Evolutionary conservation across 2,113 vertebrate species (phyloP).

Genomic region (Rousettus leschenaultii): DNA sequence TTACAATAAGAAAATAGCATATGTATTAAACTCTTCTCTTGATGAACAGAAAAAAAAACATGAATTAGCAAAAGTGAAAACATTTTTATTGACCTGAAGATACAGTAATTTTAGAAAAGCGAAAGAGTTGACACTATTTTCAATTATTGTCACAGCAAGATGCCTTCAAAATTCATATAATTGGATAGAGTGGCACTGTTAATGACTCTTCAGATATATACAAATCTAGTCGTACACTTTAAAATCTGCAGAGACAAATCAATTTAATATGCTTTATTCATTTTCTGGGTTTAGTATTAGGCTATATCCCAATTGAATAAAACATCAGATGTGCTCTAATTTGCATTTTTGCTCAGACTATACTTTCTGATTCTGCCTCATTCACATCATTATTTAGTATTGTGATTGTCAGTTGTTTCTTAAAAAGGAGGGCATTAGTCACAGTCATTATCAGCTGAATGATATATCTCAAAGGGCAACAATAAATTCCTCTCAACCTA

Average conservation of each 20-base stretch:
- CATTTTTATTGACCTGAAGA: slow-evolving; percentile 42
- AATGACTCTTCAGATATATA: background rate
- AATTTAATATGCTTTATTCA: slow-evolving; percentile 19
- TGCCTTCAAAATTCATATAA: slow-evolving; percentile 10
- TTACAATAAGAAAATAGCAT: background rate
- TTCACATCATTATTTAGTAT: background rate
- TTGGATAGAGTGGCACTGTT: background rate
- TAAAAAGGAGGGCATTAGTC: background rate
- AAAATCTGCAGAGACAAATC: slow-evolving; percentile 26
- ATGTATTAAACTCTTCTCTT: background rate
- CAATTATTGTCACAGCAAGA: slow-evolving; percentile 57
- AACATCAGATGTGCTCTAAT: background rate
- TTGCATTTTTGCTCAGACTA: background rate
- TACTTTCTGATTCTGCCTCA: background rate
- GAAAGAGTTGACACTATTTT: slow-evolving; percentile 32
- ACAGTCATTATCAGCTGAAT: background rate
- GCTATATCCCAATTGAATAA: background rate
- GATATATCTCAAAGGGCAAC: background rate
- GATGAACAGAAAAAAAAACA: background rate
- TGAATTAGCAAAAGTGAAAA: slow-evolving; percentile 25
- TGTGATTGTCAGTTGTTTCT: background rate
- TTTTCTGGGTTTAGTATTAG: background rate
- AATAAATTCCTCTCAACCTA: background rate
- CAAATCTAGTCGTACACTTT: background rate
- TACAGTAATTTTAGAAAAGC: slow-evolving; percentile 16